Evolutionary conservation across 2,113 vertebrate genomes (phyloP).

Genomic region (Oreotragus oreotragus): DNA sequence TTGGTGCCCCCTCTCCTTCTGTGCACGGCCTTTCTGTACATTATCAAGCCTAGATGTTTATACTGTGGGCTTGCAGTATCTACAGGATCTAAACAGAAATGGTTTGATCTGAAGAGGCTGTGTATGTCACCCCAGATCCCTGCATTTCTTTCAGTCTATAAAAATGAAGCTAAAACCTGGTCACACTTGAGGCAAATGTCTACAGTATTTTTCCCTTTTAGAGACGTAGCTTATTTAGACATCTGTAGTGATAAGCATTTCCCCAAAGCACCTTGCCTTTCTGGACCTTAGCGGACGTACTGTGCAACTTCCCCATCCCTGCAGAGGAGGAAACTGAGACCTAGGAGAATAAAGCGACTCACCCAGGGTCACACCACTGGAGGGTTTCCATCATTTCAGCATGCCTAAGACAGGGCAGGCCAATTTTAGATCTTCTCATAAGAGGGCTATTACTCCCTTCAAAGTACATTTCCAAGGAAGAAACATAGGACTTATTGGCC

Average conservation of each 20-base stretch:
- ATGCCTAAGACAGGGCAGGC: constrained; percentile 40
- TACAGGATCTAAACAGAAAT: constrained; percentile 41
- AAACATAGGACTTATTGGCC: constrained; percentile 23
- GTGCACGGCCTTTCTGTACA: constrained; percentile 15
- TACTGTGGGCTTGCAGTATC: constrained; percentile 24
- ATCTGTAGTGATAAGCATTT: constrained; percentile 45
- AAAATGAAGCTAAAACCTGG: constrained; percentile 50
- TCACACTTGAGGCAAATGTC: constrained; percentile 50
- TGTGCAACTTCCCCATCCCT: constrained; percentile 21
- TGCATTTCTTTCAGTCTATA: constrained; percentile 44
- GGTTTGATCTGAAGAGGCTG: constrained; percentile 40
- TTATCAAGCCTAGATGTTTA: constrained; percentile 32
- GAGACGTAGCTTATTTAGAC: constrained; percentile 52
- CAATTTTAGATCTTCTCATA: constrained; percentile 38
- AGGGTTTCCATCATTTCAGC: constrained; percentile 37
- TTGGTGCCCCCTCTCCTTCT: background rate
- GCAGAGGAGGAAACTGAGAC: constrained; percentile 8
- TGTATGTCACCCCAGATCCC: background rate
- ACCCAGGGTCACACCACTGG: constrained; percentile 4
- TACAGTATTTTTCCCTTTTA: constrained; percentile 49
- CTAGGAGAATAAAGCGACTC: constrained; percentile 31
- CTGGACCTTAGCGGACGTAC: constrained; percentile 40
- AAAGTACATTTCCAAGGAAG: constrained; percentile 53
- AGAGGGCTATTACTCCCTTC: constrained; percentile 45
- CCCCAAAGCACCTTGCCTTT: constrained; percentile 54